These are phyloP conservation scores for Cathartes aura DNA, from an alignment of 2,113 vertebrate genomes.

Conservation along the genomic window DNA sequence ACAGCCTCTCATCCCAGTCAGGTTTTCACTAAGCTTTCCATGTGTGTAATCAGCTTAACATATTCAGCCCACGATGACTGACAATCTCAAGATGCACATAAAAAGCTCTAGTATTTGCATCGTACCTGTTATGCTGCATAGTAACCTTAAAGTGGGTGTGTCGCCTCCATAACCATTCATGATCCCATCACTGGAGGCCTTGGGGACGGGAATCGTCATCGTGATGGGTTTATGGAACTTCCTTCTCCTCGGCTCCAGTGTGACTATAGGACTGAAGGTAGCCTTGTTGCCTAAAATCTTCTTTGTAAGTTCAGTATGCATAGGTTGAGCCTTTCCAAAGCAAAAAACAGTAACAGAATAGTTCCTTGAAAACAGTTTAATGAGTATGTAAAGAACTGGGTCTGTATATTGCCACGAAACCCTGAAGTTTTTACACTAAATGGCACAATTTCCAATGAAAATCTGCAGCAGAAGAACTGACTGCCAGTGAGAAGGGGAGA, in stretches of 20 bases:
- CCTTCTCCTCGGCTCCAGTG: slow-evolving; percentile 92
- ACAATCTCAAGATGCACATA: not conserved
- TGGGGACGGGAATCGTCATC: slow-evolving; percentile 96
- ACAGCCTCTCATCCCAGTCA: not conserved
- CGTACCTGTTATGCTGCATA: slow-evolving; percentile 97
- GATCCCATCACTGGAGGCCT: slow-evolving; percentile 84
- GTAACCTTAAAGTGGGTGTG: slow-evolving; percentile 89
- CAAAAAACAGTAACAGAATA: not conserved
- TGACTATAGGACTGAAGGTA: slow-evolving; percentile 96
- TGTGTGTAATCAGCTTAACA: not conserved
- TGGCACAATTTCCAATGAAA: not conserved
- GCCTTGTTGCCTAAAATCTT: slow-evolving; percentile 96
- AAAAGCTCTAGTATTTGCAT: not conserved
- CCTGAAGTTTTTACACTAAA: not conserved
- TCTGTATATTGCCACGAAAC: not conserved
- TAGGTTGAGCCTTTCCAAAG: slow-evolving; percentile 87
- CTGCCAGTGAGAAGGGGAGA: not conserved
- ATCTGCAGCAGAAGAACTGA: not conserved
- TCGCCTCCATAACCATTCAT: slow-evolving; percentile 90
- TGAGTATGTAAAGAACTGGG: not conserved
- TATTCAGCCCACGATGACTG: not conserved
- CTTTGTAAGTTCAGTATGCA: slow-evolving; percentile 86
- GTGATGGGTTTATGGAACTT: slow-evolving; percentile 99
- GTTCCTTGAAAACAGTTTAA: not conserved
- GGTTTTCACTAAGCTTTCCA: not conserved